phyloP scores from a whole-genome alignment of 2,113 vertebrate species.

The Chionodraco myersi region DNA sequence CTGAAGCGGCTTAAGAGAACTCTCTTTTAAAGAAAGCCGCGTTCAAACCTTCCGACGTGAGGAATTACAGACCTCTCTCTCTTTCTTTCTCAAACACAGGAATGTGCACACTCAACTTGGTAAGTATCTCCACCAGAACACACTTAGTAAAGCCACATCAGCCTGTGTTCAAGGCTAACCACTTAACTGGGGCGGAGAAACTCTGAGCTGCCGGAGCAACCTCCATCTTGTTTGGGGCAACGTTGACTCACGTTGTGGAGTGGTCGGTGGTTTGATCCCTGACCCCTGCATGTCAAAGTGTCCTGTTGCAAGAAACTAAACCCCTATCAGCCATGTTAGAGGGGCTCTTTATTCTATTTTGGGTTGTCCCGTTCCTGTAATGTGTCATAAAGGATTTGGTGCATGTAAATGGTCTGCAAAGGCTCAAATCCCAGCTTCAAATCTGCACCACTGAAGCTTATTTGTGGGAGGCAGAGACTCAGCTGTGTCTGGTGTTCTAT shows the following conservation, averaged over 20 bases:
- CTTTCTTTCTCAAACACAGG: not conserved
- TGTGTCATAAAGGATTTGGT: too few species aligned
- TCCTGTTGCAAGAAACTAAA: too few species aligned
- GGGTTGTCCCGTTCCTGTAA: too few species aligned
- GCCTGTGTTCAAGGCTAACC: not conserved
- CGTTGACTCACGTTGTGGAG: too few species aligned
- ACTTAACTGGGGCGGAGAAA: not conserved
- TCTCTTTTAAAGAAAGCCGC: not conserved
- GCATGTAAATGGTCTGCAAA: too few species aligned
- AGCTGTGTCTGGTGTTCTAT: conserved; percentile 1
- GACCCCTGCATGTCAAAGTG: too few species aligned
- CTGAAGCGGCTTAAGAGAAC: too few species aligned
- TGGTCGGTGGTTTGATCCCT: too few species aligned
- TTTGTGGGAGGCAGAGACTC: conserved; percentile 10
- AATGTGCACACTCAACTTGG: not conserved
- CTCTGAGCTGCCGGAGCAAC: too few species aligned
- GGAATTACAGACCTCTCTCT: not conserved
- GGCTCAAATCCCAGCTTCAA: not conserved
- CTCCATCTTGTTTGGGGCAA: too few species aligned
- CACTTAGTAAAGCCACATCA: not conserved
- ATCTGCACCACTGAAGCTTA: not conserved
- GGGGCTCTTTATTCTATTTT: too few species aligned
- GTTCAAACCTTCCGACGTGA: not conserved
- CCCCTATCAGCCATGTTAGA: too few species aligned
- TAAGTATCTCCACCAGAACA: not conserved